Evolutionary conservation across 2,113 vertebrate species (phyloP).

Genomic region (Tragulus kanchil): DNA sequence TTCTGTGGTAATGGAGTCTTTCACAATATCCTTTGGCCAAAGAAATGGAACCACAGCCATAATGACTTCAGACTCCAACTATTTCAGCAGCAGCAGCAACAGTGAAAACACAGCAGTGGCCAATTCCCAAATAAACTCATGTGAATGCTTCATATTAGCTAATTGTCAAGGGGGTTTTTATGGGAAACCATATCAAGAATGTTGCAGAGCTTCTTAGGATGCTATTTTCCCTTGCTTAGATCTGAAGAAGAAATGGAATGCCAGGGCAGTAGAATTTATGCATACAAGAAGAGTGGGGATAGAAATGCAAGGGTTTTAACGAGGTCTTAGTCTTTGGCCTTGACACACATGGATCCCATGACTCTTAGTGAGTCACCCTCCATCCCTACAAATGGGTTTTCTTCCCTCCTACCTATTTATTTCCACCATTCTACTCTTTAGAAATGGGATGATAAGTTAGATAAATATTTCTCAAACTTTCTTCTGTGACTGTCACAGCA

Average conservation of each 20-base stretch:
- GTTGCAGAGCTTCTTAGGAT: background rate
- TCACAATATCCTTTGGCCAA: slow-evolving; percentile 65
- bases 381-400: background rate
- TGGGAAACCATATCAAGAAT: slow-evolving; percentile 68
- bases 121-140: slow-evolving; percentile 72
- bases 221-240: background rate
- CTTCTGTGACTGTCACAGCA: slow-evolving; percentile 26
- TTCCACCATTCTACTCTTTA: background rate
- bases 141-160: slow-evolving; percentile 66
- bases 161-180: slow-evolving; percentile 52
- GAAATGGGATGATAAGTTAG: background rate
- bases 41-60: slow-evolving; percentile 60
- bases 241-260: background rate
- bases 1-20: slow-evolving; percentile 1
- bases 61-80: slow-evolving; percentile 13
- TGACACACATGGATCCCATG: background rate
- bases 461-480: slow-evolving; percentile 46
- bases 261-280: background rate
- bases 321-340: background rate
- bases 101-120: slow-evolving; percentile 53
- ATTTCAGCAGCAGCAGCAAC: slow-evolving; percentile 55
- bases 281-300: accelerated
- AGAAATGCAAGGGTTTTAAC: background rate
- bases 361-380: background rate
- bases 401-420: background rate